These are phyloP conservation scores for Tuberolachnus salignus DNA, from an alignment of 2,888 invertebrate genomes.

Conservation along the genomic window DNA sequence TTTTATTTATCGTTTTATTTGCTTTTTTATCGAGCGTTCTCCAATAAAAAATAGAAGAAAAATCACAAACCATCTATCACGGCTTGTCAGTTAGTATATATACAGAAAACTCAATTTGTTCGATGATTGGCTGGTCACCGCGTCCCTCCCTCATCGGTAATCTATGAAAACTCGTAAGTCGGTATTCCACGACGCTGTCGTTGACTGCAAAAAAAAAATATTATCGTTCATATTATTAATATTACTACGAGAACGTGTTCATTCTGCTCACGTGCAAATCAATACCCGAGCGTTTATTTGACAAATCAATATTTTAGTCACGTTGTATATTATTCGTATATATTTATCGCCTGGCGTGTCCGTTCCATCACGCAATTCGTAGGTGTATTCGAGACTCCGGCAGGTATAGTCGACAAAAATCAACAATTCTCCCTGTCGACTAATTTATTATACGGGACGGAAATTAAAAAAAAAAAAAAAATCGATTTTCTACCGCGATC, in stretches of 20 bases:
- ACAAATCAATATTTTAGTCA: slow-evolving; percentile 33
- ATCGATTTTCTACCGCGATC: not conserved
- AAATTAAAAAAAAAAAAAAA: too few relatives aligned
- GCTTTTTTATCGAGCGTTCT: not conserved
- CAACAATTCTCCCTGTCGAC: too few relatives aligned
- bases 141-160: not conserved
- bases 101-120: not conserved
- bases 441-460: too few relatives aligned
- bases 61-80: slow-evolving; percentile 8
- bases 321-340: slow-evolving; percentile 27
- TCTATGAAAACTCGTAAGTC: too few relatives aligned
- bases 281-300: not conserved
- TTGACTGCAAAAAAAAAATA: not conserved
- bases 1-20: not conserved
- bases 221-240: too few relatives aligned
- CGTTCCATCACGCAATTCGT: not conserved
- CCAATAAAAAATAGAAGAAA: not conserved
- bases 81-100: not conserved
- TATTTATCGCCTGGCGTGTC: not conserved
- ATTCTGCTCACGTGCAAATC: slow-evolving; percentile 34
- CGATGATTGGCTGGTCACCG: not conserved
- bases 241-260: not conserved
- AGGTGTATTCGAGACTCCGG: not conserved
- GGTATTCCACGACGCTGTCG: not conserved
- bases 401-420: too few relatives aligned